Percentiles rank a stretch among this genome's conserved stretches.
Evolutionary conservation across 2,888 invertebrate genomes (phyloP).

Genomic region (Coenonympha arcania): DNA sequence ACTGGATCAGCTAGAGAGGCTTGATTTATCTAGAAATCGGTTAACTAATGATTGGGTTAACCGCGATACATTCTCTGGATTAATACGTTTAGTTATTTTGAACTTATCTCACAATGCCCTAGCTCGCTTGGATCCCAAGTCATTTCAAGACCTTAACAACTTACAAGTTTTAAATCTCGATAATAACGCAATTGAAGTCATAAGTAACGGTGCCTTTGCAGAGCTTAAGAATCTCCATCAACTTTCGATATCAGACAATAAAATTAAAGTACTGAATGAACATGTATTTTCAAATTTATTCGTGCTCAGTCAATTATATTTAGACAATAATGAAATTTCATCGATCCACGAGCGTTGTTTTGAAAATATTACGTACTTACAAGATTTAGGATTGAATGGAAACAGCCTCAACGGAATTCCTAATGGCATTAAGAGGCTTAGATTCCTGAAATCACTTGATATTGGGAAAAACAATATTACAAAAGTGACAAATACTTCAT

Average conservation of each 20-base stretch:
- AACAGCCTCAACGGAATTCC: conserved; percentile 80
- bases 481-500: conserved; percentile 80
- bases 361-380: conserved; percentile 83
- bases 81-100: conserved; percentile 81
- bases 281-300: conserved; percentile 81
- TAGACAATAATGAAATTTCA: conserved; percentile 82
- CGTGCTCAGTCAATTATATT: conserved; percentile 80
- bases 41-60: conserved; percentile 84
- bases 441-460: conserved; percentile 82
- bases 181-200: conserved; percentile 79
- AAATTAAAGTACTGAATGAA: conserved; percentile 77
- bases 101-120: conserved; percentile 83
- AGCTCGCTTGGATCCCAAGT: conserved; percentile 79
- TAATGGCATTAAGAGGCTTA: conserved; percentile 77
- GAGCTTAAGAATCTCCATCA: conserved; percentile 84
- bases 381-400: conserved; percentile 83
- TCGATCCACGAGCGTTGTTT: conserved; percentile 80
- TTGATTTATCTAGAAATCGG: conserved; percentile 83
- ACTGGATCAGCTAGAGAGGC: conserved; percentile 80
- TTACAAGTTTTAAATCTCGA: conserved; percentile 83
- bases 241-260: conserved; percentile 81
- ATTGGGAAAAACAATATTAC: conserved; percentile 86
- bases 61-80: conserved; percentile 82
- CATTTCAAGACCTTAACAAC: conserved; percentile 82
- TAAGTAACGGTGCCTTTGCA: conserved; percentile 82